Percentiles rank a stretch among this genome's conserved stretches.
phyloP scores from a whole-genome alignment of 2,797 vertebrate species.

The Lacerta agilis region DNA sequence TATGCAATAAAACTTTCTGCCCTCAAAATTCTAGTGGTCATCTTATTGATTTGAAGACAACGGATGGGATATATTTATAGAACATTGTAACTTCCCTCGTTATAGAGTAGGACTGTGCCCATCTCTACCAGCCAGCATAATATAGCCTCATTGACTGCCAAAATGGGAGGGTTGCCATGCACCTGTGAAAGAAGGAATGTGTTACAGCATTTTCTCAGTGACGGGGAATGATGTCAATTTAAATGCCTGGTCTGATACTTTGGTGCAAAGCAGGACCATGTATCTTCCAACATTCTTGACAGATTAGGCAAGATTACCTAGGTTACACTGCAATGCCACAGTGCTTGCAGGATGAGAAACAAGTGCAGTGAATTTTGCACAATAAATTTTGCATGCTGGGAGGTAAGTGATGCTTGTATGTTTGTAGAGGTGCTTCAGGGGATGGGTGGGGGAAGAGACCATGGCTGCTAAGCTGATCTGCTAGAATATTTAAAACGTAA shows the following conservation, averaged over 20 bases:
- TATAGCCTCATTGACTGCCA: background rate
- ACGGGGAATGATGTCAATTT: background rate
- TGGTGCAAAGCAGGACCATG: background rate
- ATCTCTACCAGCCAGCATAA: background rate
- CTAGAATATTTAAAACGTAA: background rate
- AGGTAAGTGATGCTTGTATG: background rate
- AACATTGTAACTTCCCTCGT: background rate
- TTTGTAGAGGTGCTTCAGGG: background rate
- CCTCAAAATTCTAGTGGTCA: conserved; percentile 32
- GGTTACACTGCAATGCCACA: background rate
- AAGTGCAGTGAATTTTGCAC: background rate
- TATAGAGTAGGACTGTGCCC: background rate
- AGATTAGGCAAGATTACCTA: background rate
- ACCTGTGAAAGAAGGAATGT: background rate
- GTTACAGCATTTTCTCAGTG: too few species aligned
- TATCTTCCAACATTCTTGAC: background rate
- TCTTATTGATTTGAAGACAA: background rate
- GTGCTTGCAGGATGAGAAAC: background rate
- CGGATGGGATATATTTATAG: background rate
- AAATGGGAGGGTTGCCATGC: background rate
- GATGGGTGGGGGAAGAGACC: background rate
- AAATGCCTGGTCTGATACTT: background rate
- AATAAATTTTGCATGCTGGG: background rate
- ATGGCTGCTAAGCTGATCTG: background rate
- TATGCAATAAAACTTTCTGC: conserved; percentile 90